Evolutionary conservation across 2,888 invertebrate species (phyloP).

Genomic region (Epistrophe grossulariae): DNA sequence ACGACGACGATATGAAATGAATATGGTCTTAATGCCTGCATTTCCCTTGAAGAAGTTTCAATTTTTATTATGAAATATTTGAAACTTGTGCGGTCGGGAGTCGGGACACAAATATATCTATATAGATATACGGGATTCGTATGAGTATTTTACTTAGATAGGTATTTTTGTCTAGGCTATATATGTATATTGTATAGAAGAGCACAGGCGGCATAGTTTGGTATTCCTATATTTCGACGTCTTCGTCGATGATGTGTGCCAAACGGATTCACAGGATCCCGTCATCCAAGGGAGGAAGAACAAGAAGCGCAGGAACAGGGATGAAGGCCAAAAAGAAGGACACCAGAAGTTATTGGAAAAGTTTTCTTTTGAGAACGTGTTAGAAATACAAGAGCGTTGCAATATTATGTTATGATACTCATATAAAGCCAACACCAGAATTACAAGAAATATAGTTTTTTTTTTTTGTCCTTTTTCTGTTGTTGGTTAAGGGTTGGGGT

Average conservation of each 20-base stretch:
- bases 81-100: constrained; percentile 72
- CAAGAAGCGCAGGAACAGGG: not conserved
- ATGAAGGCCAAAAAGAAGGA: constrained; percentile 64
- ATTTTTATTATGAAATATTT: constrained; percentile 76
- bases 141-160: constrained; percentile 45
- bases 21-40: constrained; percentile 71
- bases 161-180: constrained; percentile 62
- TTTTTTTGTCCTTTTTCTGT: not conserved
- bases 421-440: constrained; percentile 28
- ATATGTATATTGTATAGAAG: too few relatives aligned
- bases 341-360: constrained; percentile 76
- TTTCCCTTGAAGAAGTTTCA: constrained; percentile 71
- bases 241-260: constrained; percentile 54
- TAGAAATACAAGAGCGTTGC: constrained; percentile 71
- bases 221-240: constrained; percentile 65
- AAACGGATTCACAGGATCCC: constrained; percentile 2
- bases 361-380: constrained; percentile 75
- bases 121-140: constrained; percentile 64
- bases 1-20: constrained; percentile 63
- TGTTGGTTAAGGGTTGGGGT: not conserved
- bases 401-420: constrained; percentile 53
- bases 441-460: constrained; percentile 32
- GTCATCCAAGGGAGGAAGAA: not conserved
- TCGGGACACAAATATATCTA: constrained; percentile 54
- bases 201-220: constrained; percentile 18